Base-by-base conservation (phyloP, 2,113 vertebrate species). In the Grantiella picta region DNA sequence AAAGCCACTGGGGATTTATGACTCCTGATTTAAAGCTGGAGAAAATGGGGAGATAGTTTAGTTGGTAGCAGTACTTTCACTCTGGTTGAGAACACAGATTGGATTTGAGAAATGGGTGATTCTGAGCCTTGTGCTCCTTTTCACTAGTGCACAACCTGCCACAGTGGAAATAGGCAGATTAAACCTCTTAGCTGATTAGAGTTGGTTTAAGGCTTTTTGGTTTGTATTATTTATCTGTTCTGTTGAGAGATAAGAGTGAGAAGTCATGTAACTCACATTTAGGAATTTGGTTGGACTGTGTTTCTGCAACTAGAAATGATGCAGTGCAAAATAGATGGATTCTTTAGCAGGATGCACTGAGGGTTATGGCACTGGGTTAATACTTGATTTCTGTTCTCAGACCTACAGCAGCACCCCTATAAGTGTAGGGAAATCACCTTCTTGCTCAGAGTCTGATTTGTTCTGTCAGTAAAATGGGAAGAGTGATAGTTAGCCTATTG, bases 1-100 rank as follows among this genome's bases (percentile, higher is more conserved):
- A 80, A 95, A 94, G n/a, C 44, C 44, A 13, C 68, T 90, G 52
- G n/a, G 52, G 70, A 78, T 92, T 95, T 93, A 28, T 80, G 52
- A 27, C 14, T 70, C 31, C 68, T 2, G 6, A n/a, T 89, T 81
- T 86, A 68, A 33, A 89, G 52, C 52, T 89, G 64, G 65, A 64
- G 47, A 72, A 92, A 76, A 76, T 66, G 28, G 53, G 61, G 25
- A 79, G 50, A 10, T 52, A 35, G 33, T 73, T 77, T 77, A 65
- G 27, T 31, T 44, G 23, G 50, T 71, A 75, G 35, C 47, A 63
- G 27, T 54, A 50, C 75, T 92, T 95, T 50, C 59, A 52, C 70
- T 70, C 15, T 31, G 24, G 35, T 82, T 76, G 63, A 76, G 45
- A 82, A 11, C 38, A 56, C 21, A 52, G 54, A 49, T 6, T 65